Evolutionary conservation across 1,140 invertebrate genomes (phyloP), one percentile per base, ranked within the genome.

Genomic region (Drosophila azteca): DNA sequence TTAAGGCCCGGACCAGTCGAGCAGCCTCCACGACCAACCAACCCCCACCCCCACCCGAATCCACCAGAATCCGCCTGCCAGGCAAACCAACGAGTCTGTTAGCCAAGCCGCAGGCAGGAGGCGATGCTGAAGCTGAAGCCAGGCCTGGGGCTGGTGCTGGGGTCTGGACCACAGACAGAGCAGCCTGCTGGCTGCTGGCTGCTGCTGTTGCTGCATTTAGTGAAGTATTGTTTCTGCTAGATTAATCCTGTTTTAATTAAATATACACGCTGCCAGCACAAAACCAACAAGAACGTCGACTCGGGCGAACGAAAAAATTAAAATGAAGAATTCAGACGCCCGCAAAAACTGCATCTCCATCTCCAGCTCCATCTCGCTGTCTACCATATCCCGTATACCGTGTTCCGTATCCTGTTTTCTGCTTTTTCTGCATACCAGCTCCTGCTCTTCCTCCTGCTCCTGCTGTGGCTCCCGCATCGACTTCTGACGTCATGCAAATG

Each of bases 181-280:
- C 46, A 17, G 58, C 44, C 58, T 62, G 55, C 46, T 64, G 17
- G 63, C 62, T 55, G 62, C 78, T 89, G 83, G 17, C 17, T 20
- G 17, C 45, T 64, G 51, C 52, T 58, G 72, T 48, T 57, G 81
- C 78, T 89, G 83, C 84, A 88, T 88, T 88, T 88, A 88, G 83
- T 88, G 83, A 88, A 88, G 83, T 88, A 88, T 88, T 88, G 83
- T 88, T 88, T 88, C 84, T 88, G 83, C 83, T 88, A 88, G 83
- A 88, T 88, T 88, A 88, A 88, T 88, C 84, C 84, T 72, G 83
- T 88, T 88, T 88, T 88, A 88, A 88, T 88, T 88, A 88, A 88
- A 88, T 88, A 88, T 88, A 88, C 83, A 83, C 84, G 84, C 83
- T 87, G 83, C 75, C 79, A 87, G 83, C 79, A 89, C 66, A 88